Conservation (phyloP, 2,888 invertebrate species). For the Athalia circularis region DNA sequence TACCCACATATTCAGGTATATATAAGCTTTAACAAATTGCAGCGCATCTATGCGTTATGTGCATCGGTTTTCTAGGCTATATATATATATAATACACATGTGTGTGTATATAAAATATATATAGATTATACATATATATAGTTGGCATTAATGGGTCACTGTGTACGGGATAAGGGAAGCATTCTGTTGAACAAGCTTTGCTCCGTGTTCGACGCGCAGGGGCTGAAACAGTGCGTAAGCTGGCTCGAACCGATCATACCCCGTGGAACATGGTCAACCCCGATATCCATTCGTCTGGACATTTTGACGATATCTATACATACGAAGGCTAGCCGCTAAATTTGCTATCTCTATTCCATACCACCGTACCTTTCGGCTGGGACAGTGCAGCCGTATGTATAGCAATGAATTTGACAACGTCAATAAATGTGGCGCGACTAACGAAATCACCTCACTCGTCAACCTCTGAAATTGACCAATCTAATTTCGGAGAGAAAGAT, state of each 20-base stretch:
- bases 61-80: not conserved
- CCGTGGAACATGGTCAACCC: conserved; percentile 30
- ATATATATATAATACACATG: conserved; percentile 1
- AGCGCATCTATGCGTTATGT: too few relatives aligned
- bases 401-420: too few relatives aligned
- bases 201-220: conserved; percentile 38
- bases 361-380: too few relatives aligned
- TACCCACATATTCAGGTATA: not conserved
- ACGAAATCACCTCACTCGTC: too few relatives aligned
- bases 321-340: too few relatives aligned
- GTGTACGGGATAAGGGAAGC: conserved; percentile 39
- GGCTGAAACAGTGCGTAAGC: conserved; percentile 41
- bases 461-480: too few relatives aligned
- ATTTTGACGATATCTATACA: not conserved
- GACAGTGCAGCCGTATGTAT: too few relatives aligned
- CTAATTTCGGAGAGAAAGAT: too few relatives aligned
- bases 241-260: conserved; percentile 16
- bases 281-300: conserved; percentile 21
- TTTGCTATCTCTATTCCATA: too few relatives aligned
- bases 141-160: conserved; percentile 30
- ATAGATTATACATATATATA: not conserved
- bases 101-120: conserved; percentile 17
- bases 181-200: conserved; percentile 45
- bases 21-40: too few relatives aligned
- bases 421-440: too few relatives aligned